Conservation (phyloP, 2,888 invertebrate genomes). For the Endotricha flammealis region DNA sequence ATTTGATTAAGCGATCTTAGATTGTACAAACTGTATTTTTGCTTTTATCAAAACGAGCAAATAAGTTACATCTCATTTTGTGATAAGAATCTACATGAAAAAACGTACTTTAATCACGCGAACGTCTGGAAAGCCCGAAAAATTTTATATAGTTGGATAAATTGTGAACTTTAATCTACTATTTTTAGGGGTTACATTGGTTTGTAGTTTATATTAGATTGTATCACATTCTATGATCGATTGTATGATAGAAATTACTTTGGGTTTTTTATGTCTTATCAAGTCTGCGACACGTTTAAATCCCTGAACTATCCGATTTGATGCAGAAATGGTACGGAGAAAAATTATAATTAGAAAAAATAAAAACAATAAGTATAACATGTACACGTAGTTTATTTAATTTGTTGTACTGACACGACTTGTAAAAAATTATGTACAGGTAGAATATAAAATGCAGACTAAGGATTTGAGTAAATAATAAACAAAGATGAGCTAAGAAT, state of each 20-base stretch:
- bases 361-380: too few relatives aligned
- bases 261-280: conserved; percentile 6
- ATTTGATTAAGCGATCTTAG: conserved; percentile 44
- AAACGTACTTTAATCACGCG: conserved; percentile 45
- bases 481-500: too few relatives aligned
- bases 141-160: conserved; percentile 14
- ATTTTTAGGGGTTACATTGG: too few relatives aligned
- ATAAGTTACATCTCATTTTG: conserved; percentile 63
- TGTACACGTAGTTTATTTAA: too few relatives aligned
- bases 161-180: too few relatives aligned
- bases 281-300: neutral
- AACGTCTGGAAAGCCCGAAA: conserved; percentile 18
- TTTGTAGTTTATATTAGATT: neutral
- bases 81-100: conserved; percentile 50
- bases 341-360: too few relatives aligned
- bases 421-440: too few relatives aligned
- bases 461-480: too few relatives aligned
- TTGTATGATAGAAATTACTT: conserved; percentile 24
- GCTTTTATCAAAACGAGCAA: conserved; percentile 44
- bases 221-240: conserved; percentile 22
- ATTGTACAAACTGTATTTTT: conserved; percentile 33
- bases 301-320: neutral
- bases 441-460: too few relatives aligned
- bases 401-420: too few relatives aligned
- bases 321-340: too few relatives aligned